Base-by-base conservation (phyloP, 2,888 invertebrate species). In the Nymphalis c-album region DNA sequence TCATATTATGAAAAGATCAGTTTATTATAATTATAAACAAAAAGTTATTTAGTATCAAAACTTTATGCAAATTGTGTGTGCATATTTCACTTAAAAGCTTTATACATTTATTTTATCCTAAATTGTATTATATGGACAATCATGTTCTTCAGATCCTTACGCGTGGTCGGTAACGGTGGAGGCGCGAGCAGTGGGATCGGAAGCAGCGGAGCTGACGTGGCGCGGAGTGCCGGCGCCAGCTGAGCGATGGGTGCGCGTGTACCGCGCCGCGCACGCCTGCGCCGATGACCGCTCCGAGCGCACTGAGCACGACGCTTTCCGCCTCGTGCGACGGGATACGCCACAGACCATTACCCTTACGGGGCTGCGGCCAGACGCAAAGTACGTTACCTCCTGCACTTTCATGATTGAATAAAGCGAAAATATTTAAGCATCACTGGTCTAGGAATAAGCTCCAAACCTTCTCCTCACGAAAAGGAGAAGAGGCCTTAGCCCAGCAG, bases 211-310 rank as follows among this genome's bases (percentile, higher is more conserved):
- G 78, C 93, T 98, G 7, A 93, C 94, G 7, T 97, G 97, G 97
- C 94, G 92, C 60, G 98, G 98, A 0, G 95, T 98, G 0, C 98
- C 98, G 0, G 95, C 96, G 75, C 98, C 98, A 0, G 96, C 97
- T 72, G 97, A 97, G 83, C 96, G 97, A 83, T 97, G 96, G 89
- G 96, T 98, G 61, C 96, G 97, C 75, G 97, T 98, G 77, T 97
- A 96, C 88, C 94, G 97, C 65, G 97, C 97, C 1, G 96, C 97
- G 7, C 91, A 92, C 65, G 86, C 88, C 5, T 65, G 65, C 16
- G 53, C 40, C 40, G 13, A 40, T 13, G 40, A 48, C 18, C 48
- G 64, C n/a, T 17, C 17, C 48, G 48, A 17, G 48, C 48, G 18
- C 57, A n/a, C 57, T 17, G 90, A 91, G 66, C 83, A 83, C n/a